Evolutionary conservation across 2,888 invertebrate genomes (phyloP).

Genomic region (Sericinus montela): DNA sequence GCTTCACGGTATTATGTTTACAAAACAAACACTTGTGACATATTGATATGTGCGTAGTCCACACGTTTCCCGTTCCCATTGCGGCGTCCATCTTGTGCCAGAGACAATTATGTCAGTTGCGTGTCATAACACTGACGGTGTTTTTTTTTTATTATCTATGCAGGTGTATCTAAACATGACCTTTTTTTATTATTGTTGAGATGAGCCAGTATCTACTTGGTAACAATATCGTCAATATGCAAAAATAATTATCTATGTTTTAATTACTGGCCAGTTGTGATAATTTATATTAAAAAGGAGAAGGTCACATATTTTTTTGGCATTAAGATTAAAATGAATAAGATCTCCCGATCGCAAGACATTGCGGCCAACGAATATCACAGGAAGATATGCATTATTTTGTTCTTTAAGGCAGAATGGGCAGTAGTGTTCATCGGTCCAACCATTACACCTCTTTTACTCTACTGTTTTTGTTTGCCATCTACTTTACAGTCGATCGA

Average conservation of each 20-base stretch:
- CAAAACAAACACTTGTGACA: conserved; percentile 60
- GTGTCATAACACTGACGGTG: conserved; percentile 3
- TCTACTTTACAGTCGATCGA: too few species aligned
- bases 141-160: neutral
- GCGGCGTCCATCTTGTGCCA: conserved; percentile 29
- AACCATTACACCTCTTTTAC: too few species aligned
- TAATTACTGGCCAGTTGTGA: neutral
- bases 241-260: neutral
- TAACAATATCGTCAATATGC: neutral
- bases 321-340: too few species aligned
- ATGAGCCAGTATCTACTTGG: neutral
- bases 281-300: neutral
- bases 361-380: too few species aligned
- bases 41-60: conserved; percentile 39
- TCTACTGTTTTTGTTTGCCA: too few species aligned
- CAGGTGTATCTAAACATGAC: conserved; percentile 20
- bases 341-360: too few species aligned
- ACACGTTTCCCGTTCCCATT: conserved; percentile 45
- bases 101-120: conserved; percentile 23
- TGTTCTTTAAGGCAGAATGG: too few species aligned
- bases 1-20: conserved; percentile 54
- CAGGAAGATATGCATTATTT: too few species aligned
- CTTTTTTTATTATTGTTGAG: conserved; percentile 15
- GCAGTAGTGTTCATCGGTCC: too few species aligned
- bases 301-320: too few species aligned